Evolutionary conservation across 92 coral and sea anemone genomes (phyloP).

Genomic region (Actinernus sp.): DNA sequence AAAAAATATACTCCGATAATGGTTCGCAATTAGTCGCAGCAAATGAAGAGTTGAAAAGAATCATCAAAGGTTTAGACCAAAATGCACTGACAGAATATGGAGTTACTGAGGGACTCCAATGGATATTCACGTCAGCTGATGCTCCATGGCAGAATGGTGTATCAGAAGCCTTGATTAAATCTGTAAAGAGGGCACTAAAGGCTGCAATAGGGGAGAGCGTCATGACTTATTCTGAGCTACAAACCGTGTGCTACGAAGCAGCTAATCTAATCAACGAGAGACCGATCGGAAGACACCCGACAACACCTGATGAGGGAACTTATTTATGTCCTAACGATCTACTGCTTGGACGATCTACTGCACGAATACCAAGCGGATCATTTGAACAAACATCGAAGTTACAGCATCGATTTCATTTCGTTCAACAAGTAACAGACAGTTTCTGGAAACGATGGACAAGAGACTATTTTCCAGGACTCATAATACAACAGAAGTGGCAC

Average conservation of each 20-base stretch:
- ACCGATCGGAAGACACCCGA: no score
- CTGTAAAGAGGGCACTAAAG: constrained; percentile 45
- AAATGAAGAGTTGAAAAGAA: constrained; percentile 31
- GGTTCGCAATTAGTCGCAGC: constrained; percentile 66
- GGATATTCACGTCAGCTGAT: constrained; percentile 61
- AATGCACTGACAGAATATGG: constrained; percentile 49
- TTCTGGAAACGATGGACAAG: no score
- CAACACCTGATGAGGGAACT: no score
- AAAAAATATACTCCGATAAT: constrained; percentile 42
- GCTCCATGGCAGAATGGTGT: constrained; percentile 73
- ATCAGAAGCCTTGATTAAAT: constrained; percentile 52
- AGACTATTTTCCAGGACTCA: no score
- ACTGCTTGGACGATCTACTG: no score
- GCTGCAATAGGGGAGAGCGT: constrained; percentile 30
- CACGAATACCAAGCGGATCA: no score
- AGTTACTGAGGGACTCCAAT: constrained; percentile 47
- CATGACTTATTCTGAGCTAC: constrained; percentile 53
- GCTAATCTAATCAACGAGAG: constrained; percentile 48
- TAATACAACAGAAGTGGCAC: no score
- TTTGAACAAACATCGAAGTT: no score
- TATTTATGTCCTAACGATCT: no score
- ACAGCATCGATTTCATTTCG: no score
- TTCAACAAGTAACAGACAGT: no score
- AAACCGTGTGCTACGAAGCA: constrained; percentile 56
- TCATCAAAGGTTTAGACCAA: constrained; percentile 42